Conservation (phyloP, 2,113 vertebrate genomes). For the Melanostigma gelatinosum region DNA sequence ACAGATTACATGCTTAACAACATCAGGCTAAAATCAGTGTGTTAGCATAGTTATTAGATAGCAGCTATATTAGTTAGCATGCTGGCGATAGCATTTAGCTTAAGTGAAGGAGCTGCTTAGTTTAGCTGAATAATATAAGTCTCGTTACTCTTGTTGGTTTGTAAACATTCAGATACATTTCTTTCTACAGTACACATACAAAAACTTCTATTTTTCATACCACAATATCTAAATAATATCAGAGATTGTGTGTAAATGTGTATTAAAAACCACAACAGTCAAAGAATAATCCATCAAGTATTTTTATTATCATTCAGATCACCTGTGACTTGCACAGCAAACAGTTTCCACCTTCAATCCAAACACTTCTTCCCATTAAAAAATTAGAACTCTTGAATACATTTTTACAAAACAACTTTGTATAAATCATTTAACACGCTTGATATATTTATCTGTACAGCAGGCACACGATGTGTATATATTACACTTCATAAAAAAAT, state of each 20-base stretch:
- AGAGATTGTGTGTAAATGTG: not conserved
- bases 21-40: not conserved
- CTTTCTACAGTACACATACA: not conserved
- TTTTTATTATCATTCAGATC: slow-evolving; percentile 70
- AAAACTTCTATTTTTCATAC: not conserved
- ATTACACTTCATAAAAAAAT: slow-evolving; percentile 67
- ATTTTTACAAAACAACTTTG: slow-evolving; percentile 50
- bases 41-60: not conserved
- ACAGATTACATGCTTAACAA: not conserved
- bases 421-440: slow-evolving; percentile 60
- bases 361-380: slow-evolving; percentile 45
- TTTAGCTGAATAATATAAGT: not conserved
- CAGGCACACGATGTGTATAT: slow-evolving; percentile 69
- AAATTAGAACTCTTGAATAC: slow-evolving; percentile 63
- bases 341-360: slow-evolving; percentile 44
- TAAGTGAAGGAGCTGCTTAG: not conserved
- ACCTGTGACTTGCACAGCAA: slow-evolving; percentile 75
- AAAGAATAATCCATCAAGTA: not conserved
- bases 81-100: not conserved
- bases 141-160: not conserved
- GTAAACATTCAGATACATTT: not conserved
- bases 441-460: slow-evolving; percentile 59
- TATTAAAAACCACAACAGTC: not conserved
- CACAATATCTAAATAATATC: not conserved
- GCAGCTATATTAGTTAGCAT: not conserved